Conservation (phyloP, 1,140 invertebrate species). For the Limonius californicus region DNA sequence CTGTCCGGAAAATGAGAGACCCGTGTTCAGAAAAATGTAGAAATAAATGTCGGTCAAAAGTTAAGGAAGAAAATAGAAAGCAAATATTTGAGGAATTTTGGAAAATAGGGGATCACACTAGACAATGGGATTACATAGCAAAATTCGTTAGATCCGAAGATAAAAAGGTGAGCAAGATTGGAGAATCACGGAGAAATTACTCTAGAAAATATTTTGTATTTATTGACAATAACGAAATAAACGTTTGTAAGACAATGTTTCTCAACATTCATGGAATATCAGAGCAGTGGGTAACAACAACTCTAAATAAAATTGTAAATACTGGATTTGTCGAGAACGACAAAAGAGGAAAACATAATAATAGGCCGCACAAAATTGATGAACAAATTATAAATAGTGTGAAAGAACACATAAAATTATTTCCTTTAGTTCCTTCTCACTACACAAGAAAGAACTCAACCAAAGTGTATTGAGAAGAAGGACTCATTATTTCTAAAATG, state of each 20-base stretch:
- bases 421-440: too few species aligned
- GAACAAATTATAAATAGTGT: too few species aligned
- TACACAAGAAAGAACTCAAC: too few species aligned
- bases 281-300: slow-evolving; percentile 30
- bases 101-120: slow-evolving; percentile 23
- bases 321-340: slow-evolving; percentile 26
- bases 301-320: slow-evolving; percentile 25
- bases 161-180: slow-evolving; percentile 19
- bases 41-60: slow-evolving; percentile 25
- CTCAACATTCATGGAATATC: slow-evolving; percentile 35
- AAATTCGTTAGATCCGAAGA: slow-evolving; percentile 21
- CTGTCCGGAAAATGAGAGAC: slow-evolving; percentile 19
- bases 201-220: slow-evolving; percentile 25
- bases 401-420: too few species aligned
- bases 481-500: too few species aligned
- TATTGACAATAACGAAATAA: slow-evolving; percentile 29
- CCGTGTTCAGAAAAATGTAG: slow-evolving; percentile 19
- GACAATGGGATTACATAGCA: slow-evolving; percentile 29
- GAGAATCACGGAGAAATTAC: slow-evolving; percentile 21
- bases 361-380: too few species aligned
- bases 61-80: slow-evolving; percentile 19
- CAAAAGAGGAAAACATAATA: slow-evolving; percentile 30
- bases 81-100: slow-evolving; percentile 21
- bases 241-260: slow-evolving; percentile 42
- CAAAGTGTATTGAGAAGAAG: too few species aligned